Conservation (phyloP, 2,113 vertebrate species). For the Peucedramus taeniatus region DNA sequence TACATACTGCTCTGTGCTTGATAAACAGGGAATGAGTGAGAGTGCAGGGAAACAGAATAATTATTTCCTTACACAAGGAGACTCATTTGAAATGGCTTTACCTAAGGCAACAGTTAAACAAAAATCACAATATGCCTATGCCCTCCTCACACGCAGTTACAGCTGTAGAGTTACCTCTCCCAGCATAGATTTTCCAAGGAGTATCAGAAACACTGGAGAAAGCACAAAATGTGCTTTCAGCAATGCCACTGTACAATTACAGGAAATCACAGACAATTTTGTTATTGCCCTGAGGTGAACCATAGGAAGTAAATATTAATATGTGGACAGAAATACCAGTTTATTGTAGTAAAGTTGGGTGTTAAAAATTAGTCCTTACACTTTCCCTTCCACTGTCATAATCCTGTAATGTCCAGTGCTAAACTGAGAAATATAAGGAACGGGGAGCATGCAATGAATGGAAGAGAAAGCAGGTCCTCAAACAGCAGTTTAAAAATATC, state of each 20-base stretch:
- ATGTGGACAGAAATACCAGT: neutral
- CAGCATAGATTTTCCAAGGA: neutral
- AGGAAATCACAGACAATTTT: neutral
- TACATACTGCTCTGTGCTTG: neutral
- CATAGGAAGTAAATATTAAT: neutral
- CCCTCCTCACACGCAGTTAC: neutral
- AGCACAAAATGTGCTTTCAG: constrained; percentile 9
- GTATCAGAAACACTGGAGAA: neutral
- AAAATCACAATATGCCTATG: neutral
- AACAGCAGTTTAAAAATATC: neutral
- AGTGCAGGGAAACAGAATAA: neutral
- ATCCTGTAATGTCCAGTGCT: neutral
- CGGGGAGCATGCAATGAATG: neutral
- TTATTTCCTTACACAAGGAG: neutral
- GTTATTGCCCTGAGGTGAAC: neutral
- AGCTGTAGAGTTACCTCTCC: neutral
- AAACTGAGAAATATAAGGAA: neutral
- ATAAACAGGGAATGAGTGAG: neutral
- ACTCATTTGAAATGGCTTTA: neutral
- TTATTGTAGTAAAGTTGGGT: neutral
- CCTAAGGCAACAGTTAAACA: constrained; percentile 1
- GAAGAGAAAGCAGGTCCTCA: neutral
- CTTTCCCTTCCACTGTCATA: neutral
- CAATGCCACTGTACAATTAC: neutral
- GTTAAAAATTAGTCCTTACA: neutral